Conservation (phyloP, 2,797 vertebrate genomes). For the Acanthurus leucopareius region DNA sequence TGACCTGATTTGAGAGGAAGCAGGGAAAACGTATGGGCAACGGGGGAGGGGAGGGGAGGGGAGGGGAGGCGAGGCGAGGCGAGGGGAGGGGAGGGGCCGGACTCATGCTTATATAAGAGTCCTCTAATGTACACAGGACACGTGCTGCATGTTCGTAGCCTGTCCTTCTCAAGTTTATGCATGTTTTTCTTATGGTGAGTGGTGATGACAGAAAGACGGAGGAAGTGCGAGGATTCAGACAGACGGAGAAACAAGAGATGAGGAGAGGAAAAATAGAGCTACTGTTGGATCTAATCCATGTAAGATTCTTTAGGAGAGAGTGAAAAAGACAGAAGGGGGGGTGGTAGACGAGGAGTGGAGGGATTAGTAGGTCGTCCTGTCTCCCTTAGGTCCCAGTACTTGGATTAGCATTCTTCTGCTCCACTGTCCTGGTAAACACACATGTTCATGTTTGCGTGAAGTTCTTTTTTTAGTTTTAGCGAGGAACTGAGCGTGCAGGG, state of each 20-base stretch:
- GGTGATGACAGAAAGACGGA: slow-evolving; percentile 24
- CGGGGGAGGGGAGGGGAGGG: slow-evolving; percentile 30
- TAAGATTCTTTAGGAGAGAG: slow-evolving; percentile 41
- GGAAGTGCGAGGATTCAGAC: slow-evolving; percentile 37
- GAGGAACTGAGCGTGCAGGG: not conserved
- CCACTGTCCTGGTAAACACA: slow-evolving; percentile 45
- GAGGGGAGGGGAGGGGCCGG: slow-evolving; percentile 36
- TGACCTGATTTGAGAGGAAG: slow-evolving; percentile 77
- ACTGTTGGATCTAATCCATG: slow-evolving; percentile 53
- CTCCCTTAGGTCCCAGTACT: slow-evolving; percentile 38
- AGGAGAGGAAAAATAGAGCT: slow-evolving; percentile 14
- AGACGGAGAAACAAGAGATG: slow-evolving; percentile 29
- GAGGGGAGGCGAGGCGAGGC: slow-evolving; percentile 24
- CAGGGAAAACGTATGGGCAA: slow-evolving; percentile 69
- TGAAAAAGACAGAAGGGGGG: too few species aligned
- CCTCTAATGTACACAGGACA: slow-evolving; percentile 69
- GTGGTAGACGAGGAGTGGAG: slow-evolving; percentile 7
- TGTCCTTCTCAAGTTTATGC: slow-evolving; percentile 24
- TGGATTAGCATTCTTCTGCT: slow-evolving; percentile 58
- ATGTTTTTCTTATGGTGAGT: slow-evolving; percentile 17
- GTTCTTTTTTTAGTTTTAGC: slow-evolving; percentile 14
- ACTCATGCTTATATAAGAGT: slow-evolving; percentile 79
- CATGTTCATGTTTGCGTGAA: slow-evolving; percentile 13
- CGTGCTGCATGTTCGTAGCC: slow-evolving; percentile 42
- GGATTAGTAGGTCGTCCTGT: slow-evolving; percentile 44